phyloP scores from a whole-genome alignment of 2,113 vertebrate genomes.

The Gasterosteus aculeatus region DNA sequence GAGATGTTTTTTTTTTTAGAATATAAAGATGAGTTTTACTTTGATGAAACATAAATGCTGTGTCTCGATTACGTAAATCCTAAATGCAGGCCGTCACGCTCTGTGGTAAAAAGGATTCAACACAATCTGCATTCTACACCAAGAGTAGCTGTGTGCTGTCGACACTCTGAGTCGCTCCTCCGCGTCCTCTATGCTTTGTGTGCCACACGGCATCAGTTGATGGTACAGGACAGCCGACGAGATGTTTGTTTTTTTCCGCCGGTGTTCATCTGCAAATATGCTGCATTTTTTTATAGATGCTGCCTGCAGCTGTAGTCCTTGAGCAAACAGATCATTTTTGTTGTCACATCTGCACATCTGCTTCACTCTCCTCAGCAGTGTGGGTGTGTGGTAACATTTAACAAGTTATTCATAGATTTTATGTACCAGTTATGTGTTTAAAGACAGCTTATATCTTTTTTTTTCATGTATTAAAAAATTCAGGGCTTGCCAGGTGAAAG shows the following conservation, averaged over 20 bases:
- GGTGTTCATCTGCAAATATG: conserved; percentile 41
- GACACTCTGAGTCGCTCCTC: conserved; percentile 38
- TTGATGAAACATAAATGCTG: neutral
- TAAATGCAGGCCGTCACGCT: neutral
- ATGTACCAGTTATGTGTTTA: conserved; percentile 36
- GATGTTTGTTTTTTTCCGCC: conserved; percentile 36
- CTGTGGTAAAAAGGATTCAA: conserved; percentile 2
- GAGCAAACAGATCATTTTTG: conserved; percentile 58
- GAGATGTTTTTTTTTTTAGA: neutral
- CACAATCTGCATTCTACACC: conserved; percentile 15
- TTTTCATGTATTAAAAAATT: conserved; percentile 27
- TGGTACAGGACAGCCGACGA: conserved; percentile 13
- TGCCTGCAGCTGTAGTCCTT: conserved; percentile 47
- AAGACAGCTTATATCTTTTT: neutral
- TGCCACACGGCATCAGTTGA: conserved; percentile 30
- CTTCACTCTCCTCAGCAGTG: conserved; percentile 22
- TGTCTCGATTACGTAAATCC: neutral
- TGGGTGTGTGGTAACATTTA: conserved; percentile 9
- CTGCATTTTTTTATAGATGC: conserved; percentile 42
- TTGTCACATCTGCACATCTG: conserved; percentile 39
- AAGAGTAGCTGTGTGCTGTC: conserved; percentile 17
- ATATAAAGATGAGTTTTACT: conserved; percentile 1
- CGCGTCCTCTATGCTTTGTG: conserved; percentile 38
- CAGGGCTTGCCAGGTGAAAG: conserved; percentile 9
- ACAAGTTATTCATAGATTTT: conserved; percentile 24